Conservation (phyloP, 1,140 invertebrate genomes). For the Drosophila nigrodunni region DNA sequence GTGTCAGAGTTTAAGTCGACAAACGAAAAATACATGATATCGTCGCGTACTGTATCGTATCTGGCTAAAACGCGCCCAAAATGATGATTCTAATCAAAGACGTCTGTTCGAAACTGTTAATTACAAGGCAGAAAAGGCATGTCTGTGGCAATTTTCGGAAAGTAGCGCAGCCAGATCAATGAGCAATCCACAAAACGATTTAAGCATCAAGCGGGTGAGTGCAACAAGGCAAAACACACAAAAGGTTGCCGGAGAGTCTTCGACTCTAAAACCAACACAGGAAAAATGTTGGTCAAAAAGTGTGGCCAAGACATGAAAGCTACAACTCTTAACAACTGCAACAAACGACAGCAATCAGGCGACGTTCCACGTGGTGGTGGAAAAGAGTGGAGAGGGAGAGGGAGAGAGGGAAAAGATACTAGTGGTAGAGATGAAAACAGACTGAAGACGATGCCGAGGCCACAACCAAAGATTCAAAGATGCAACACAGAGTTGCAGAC, state of each 20-base stretch:
- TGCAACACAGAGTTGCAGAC: conserved; percentile 61
- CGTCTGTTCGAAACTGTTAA: conserved; percentile 73
- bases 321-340: conserved; percentile 83
- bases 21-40: conserved; percentile 29
- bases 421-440: not conserved
- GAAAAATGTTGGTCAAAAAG: conserved; percentile 80
- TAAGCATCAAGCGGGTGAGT: conserved; percentile 31
- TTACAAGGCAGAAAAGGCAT: conserved; percentile 70
- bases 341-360: conserved; percentile 78
- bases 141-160: conserved; percentile 76
- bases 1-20: conserved; percentile 4
- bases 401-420: not conserved
- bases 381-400: not conserved
- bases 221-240: conserved; percentile 29
- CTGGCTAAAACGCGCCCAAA: conserved; percentile 67
- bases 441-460: conserved; percentile 22
- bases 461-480: conserved; percentile 48
- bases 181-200: conserved; percentile 68
- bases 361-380: not conserved
- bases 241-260: conserved; percentile 11
- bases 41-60: conserved; percentile 16
- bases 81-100: conserved; percentile 75
- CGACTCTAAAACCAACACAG: conserved; percentile 61
- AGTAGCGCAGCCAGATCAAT: conserved; percentile 75
- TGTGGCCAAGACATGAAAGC: conserved; percentile 83